phyloP scores from a whole-genome alignment of 2,113 vertebrate genomes.

The Chloropsis hardwickii region DNA sequence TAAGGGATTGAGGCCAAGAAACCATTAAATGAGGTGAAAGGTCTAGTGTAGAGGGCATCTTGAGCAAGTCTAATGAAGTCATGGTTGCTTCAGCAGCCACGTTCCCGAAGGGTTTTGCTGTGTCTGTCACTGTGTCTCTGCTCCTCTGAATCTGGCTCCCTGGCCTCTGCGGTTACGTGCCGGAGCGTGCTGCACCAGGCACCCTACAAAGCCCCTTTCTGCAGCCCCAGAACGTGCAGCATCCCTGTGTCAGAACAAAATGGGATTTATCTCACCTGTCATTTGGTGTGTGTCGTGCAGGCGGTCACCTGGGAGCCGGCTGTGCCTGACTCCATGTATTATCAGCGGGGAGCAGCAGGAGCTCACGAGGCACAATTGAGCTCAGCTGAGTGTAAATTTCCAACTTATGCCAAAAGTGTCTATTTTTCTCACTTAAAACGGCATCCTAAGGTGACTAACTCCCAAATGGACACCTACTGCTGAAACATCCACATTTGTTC shows the following conservation, averaged over 20 bases:
- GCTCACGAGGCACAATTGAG: not conserved
- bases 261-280: fast-evolving
- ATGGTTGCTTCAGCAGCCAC: slow-evolving; percentile 36
- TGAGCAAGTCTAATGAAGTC: slow-evolving; percentile 65
- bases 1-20: slow-evolving; percentile 52
- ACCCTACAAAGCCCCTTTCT: not conserved
- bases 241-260: not conserved
- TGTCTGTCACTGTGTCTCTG: not conserved
- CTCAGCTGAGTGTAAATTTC: slow-evolving; percentile 22
- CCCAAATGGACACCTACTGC: not conserved
- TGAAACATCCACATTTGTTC: slow-evolving; percentile 4
- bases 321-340: not conserved
- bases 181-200: not conserved
- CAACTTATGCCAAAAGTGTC: not conserved
- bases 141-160: not conserved
- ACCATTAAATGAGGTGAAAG: slow-evolving; percentile 62
- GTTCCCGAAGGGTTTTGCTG: slow-evolving; percentile 18
- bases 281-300: not conserved
- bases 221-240: fast-evolving
- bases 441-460: not conserved
- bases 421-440: not conserved
- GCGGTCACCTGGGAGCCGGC: not conserved
- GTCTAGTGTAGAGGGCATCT: slow-evolving; percentile 57
- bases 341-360: not conserved
- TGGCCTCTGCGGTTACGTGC: not conserved